Conservation (phyloP, 2,797 vertebrate species). For the Manis crassicaudata region DNA sequence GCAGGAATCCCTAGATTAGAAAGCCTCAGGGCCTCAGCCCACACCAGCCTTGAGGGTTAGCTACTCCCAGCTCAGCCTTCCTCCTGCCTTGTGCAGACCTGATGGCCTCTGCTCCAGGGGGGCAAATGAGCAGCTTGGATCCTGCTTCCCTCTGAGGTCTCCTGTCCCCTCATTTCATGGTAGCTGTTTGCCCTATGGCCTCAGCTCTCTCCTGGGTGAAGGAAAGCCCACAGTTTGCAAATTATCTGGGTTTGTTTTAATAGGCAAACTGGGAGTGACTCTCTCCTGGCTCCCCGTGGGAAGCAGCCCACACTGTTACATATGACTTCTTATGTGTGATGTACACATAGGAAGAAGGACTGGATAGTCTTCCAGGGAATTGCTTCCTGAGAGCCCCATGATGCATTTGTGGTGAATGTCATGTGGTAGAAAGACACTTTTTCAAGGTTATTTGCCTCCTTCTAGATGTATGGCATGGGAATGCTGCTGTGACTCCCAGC, state of each 20-base stretch:
- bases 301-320: rapidly evolving
- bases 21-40: background rate
- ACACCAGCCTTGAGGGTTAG: background rate
- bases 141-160: no score
- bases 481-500: background rate
- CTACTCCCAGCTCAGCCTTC: background rate
- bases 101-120: background rate
- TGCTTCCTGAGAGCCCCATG: background rate
- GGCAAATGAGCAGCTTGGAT: background rate
- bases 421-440: background rate
- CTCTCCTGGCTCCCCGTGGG: background rate
- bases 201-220: background rate
- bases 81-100: background rate
- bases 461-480: background rate
- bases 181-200: background rate
- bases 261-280: background rate
- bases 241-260: background rate
- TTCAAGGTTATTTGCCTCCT: background rate
- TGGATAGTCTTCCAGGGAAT: background rate
- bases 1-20: background rate
- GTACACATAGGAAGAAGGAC: background rate
- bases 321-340: background rate
- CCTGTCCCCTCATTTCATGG: background rate
- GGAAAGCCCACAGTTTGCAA: background rate
- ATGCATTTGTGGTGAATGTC: background rate